A percentile compares a stretch with the other conserved stretches of the same genome.
These are phyloP conservation scores for Caenorhabditis imperialis DNA, from an alignment of 2,888 invertebrate genomes.

Conservation along the genomic window DNA sequence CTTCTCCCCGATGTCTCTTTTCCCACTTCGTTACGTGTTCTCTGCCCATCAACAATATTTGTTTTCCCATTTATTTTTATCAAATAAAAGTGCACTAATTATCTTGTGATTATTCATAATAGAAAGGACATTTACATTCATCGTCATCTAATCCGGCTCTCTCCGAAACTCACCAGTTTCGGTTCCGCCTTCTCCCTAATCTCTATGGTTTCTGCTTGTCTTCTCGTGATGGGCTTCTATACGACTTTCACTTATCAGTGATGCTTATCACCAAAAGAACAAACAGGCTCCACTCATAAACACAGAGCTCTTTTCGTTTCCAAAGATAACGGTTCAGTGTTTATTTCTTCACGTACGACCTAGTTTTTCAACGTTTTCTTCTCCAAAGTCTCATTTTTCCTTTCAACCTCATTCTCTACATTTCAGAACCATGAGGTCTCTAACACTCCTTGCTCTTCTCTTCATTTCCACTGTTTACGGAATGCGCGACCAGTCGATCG, in stretches of 20 bases:
- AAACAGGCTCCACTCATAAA: conserved; percentile 24
- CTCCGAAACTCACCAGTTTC: too few relatives aligned
- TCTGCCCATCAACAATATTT: too few relatives aligned
- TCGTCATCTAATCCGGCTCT: too few relatives aligned
- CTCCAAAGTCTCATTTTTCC: too few relatives aligned
- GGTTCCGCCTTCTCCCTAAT: neutral
- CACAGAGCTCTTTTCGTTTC: neutral
- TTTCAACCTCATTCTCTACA: too few relatives aligned
- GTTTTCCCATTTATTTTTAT: too few relatives aligned
- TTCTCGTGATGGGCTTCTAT: conserved; percentile 22
- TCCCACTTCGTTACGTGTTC: too few relatives aligned
- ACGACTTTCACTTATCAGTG: conserved; percentile 12
- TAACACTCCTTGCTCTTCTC: neutral
- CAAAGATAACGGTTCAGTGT: neutral
- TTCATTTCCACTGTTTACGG: conserved; percentile 8
- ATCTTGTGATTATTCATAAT: too few relatives aligned
- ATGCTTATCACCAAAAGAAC: conserved; percentile 25
- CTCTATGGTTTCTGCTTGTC: conserved; percentile 1
- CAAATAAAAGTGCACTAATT: too few relatives aligned
- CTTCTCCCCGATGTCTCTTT: too few relatives aligned
- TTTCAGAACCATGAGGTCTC: conserved; percentile 25
- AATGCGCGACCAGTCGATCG: conserved; percentile 59
- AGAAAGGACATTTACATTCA: too few relatives aligned
- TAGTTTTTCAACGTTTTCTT: conserved; percentile 2
- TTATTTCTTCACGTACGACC: conserved; percentile 14